These are phyloP conservation scores for Lethrus apterus DNA, from an alignment of 1,140 invertebrate genomes.

Conservation along the genomic window DNA sequence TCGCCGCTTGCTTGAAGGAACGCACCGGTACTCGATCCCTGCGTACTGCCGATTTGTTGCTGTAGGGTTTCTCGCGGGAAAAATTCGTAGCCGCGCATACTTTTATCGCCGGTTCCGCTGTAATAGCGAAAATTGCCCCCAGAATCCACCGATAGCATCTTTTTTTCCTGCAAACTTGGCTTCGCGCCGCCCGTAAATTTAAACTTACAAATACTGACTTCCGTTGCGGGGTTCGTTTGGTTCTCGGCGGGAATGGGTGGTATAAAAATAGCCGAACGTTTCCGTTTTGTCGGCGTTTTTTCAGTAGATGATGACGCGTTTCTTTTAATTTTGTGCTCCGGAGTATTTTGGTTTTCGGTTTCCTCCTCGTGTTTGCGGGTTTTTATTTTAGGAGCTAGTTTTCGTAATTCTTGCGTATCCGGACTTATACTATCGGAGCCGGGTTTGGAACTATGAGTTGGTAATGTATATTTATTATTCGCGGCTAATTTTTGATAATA, in stretches of 20 bases:
- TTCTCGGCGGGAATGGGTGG: conserved; percentile 67
- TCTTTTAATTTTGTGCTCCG: conserved; percentile 42
- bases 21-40: conserved; percentile 43
- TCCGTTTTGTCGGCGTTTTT: conserved; percentile 56
- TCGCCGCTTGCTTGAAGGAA: conserved; percentile 49
- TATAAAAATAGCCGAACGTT: conserved; percentile 73
- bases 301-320: conserved; percentile 42
- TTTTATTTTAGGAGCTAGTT: conserved; percentile 32
- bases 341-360: conserved; percentile 26
- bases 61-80: conserved; percentile 63
- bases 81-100: conserved; percentile 68
- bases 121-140: conserved; percentile 80
- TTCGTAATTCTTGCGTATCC: conserved; percentile 23
- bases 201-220: conserved; percentile 87
- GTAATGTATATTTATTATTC: conserved; percentile 36
- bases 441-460: conserved; percentile 25
- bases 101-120: conserved; percentile 65
- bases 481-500: conserved; percentile 66
- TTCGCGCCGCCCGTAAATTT: conserved; percentile 86
- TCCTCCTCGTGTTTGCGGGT: conserved; percentile 21
- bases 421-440: conserved; percentile 18
- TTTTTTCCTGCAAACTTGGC: conserved; percentile 80
- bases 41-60: conserved; percentile 43
- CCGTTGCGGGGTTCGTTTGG: conserved; percentile 63
- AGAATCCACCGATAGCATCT: conserved; percentile 80